Conservation (phyloP, 92 coral and sea anemone genomes). For the Zoanthus sansibaricus region DNA sequence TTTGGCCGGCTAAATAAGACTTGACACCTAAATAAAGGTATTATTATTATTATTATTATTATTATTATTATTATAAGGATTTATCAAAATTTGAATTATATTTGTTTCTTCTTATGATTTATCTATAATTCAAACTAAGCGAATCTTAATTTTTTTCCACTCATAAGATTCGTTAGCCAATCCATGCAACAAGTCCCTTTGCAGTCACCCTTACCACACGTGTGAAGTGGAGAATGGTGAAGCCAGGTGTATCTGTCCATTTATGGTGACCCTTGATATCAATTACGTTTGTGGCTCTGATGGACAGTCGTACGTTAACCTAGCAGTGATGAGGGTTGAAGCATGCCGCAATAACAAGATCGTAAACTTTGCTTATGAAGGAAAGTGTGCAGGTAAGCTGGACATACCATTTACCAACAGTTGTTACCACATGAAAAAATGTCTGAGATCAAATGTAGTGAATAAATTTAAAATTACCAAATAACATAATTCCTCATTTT, state of each 20-base stretch:
- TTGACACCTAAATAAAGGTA: no score
- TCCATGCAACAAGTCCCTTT: slow-evolving; percentile 71
- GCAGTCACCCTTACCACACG: slow-evolving; percentile 60
- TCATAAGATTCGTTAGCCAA: slow-evolving; percentile 16
- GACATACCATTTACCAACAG: not conserved
- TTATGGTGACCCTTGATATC: slow-evolving; percentile 44
- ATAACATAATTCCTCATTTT: no score
- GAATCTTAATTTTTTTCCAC: no score
- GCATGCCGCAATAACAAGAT: slow-evolving; percentile 64
- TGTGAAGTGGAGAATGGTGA: slow-evolving; percentile 66
- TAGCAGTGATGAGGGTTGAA: slow-evolving; percentile 61
- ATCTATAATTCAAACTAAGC: not conserved
- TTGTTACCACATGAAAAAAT: not conserved
- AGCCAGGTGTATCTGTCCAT: slow-evolving; percentile 84
- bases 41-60: no score
- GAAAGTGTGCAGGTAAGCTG: slow-evolving; percentile 32
- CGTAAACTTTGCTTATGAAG: slow-evolving; percentile 17
- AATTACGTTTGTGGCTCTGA: slow-evolving; percentile 93
- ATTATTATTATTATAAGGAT: not conserved
- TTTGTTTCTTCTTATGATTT: not conserved
- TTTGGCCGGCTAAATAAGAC: no score
- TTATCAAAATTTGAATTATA: not conserved
- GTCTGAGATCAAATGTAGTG: not conserved
- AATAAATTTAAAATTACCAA: not conserved
- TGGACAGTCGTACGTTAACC: slow-evolving; percentile 80